Evolutionary conservation across 2,113 vertebrate genomes (phyloP).

Genomic region (Pyxicephalus adspersus): DNA sequence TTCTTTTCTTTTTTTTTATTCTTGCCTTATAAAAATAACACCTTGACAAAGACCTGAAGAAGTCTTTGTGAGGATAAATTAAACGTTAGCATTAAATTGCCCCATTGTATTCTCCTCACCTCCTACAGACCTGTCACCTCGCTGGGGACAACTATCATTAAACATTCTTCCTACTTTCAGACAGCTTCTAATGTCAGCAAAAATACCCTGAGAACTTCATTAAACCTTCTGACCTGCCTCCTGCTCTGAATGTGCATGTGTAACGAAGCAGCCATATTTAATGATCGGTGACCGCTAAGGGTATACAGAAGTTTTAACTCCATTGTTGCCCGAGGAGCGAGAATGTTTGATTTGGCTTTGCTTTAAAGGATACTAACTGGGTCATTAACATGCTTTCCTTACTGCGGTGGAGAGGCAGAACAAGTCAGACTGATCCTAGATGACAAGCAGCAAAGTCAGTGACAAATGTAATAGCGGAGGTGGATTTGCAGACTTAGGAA

Average conservation of each 20-base stretch:
- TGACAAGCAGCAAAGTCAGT: no score
- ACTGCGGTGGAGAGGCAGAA: background rate
- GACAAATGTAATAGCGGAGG: no score
- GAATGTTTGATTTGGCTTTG: background rate
- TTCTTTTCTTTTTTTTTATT: no score
- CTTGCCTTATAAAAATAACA: no score
- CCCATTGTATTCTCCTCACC: background rate
- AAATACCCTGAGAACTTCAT: constrained; percentile 50
- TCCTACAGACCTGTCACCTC: constrained; percentile 14
- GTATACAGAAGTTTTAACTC: constrained; percentile 20
- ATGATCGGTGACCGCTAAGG: constrained; percentile 33
- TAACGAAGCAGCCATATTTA: constrained; percentile 54
- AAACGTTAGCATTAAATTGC: constrained; percentile 13
- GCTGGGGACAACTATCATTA: constrained; percentile 11
- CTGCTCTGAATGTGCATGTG: constrained; percentile 20
- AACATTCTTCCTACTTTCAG: constrained; percentile 9
- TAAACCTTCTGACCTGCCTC: constrained; percentile 51
- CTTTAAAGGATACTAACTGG: constrained; percentile 2
- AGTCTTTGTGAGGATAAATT: background rate
- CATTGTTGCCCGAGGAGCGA: constrained; percentile 6
- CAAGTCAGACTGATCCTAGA: no score
- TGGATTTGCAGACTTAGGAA: no score
- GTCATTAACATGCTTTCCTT: constrained; percentile 18
- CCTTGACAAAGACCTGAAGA: no score
- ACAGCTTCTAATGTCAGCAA: constrained; percentile 48